A percentile compares a stretch with the other conserved stretches of the same genome.
Evolutionary conservation across 2,797 vertebrate species (phyloP).

Genomic region (Acipenser ruthenus): DNA sequence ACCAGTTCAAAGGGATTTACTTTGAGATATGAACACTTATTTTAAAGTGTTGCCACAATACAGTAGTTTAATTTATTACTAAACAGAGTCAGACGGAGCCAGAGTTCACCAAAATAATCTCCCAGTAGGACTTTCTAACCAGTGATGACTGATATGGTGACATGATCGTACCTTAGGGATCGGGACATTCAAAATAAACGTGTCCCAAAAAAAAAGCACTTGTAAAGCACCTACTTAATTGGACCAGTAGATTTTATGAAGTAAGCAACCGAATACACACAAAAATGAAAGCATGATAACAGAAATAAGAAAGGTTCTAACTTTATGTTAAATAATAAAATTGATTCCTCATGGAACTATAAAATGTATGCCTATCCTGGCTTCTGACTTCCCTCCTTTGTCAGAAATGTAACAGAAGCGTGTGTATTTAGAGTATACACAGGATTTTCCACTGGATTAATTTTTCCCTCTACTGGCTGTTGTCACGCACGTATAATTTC

Average conservation of each 20-base stretch:
- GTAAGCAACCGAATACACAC: neutral
- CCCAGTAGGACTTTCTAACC: neutral
- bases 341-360: constrained; percentile 32
- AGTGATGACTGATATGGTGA: neutral
- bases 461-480: constrained; percentile 4
- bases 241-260: neutral
- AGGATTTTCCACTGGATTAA: constrained; percentile 15
- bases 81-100: too few relatives aligned
- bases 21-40: too few relatives aligned
- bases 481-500: constrained; percentile 11
- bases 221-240: too few relatives aligned
- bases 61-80: too few relatives aligned
- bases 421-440: constrained; percentile 40
- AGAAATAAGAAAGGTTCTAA: constrained; percentile 14
- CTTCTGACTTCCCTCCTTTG: constrained; percentile 53
- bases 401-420: constrained; percentile 42
- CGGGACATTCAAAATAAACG: neutral
- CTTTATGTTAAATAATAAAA: constrained; percentile 43
- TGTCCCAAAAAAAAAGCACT: neutral
- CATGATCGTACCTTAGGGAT: neutral
- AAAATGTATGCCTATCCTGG: constrained; percentile 31
- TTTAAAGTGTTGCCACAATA: too few relatives aligned
- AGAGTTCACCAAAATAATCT: too few relatives aligned
- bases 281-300: constrained; percentile 3
- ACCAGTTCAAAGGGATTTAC: too few relatives aligned